phyloP scores from a whole-genome alignment of 2,113 vertebrate species.

The Myiagra hebetior region DNA sequence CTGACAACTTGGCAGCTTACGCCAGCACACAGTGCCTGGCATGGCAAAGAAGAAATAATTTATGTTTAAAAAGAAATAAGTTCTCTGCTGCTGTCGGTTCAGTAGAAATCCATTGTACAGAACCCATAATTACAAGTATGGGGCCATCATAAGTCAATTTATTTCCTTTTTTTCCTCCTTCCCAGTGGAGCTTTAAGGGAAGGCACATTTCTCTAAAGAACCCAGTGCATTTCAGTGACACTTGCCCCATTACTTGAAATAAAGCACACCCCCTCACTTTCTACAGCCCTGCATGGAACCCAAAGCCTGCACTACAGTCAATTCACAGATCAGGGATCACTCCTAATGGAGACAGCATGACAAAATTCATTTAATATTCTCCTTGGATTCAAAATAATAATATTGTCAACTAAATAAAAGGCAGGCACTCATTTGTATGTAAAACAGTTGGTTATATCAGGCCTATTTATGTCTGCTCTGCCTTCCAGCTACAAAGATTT shows the following conservation, averaged over 20 bases:
- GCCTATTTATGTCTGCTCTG: constrained; percentile 58
- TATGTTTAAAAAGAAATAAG: background rate
- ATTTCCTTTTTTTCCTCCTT: background rate
- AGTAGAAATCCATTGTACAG: background rate
- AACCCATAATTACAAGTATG: background rate
- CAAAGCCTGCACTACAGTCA: background rate
- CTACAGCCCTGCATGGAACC: background rate
- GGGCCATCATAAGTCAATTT: background rate
- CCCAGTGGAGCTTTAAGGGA: background rate
- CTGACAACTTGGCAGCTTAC: background rate
- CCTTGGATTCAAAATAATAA: constrained; percentile 58
- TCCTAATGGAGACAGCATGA: constrained; percentile 18
- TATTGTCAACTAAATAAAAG: constrained; percentile 66
- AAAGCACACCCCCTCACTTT: background rate
- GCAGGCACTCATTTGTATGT: constrained; percentile 68
- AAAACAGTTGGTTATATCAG: constrained; percentile 62
- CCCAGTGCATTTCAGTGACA: background rate
- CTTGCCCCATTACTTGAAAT: background rate
- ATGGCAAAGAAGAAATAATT: background rate
- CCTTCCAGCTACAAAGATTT: constrained; percentile 66
- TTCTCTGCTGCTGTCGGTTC: background rate
- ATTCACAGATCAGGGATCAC: constrained; percentile 15
- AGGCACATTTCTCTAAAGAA: background rate
- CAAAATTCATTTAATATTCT: constrained; percentile 56
- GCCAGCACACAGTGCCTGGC: background rate